A percentile compares a stretch with the other conserved stretches of the same genome.
Conservation (phyloP, 2,888 invertebrate species). For the Hirtodrosophila duncani region DNA sequence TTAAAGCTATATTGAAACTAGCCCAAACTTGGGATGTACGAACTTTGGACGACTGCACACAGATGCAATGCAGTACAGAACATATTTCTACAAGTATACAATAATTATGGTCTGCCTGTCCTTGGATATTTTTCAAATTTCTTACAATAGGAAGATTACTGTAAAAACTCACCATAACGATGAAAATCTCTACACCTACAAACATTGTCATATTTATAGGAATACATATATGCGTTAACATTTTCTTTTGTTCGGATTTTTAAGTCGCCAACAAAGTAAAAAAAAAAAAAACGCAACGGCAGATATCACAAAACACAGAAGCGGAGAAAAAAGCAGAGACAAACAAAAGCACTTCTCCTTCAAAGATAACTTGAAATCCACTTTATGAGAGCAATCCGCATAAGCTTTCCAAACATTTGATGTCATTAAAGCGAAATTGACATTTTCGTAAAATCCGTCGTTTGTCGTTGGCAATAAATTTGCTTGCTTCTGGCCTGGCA, state of each 20-base stretch:
- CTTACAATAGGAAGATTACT: no score
- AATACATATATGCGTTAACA: neutral
- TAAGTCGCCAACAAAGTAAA: conserved; percentile 39
- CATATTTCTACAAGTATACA: no score
- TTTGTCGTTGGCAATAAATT: conserved; percentile 64
- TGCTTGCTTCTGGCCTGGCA: conserved; percentile 23
- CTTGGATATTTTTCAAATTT: no score
- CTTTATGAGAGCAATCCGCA: conserved; percentile 61
- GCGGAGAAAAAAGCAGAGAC: neutral
- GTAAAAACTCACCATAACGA: no score
- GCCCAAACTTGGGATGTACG: no score
- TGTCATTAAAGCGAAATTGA: conserved; percentile 67
- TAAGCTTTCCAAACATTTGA: conserved; percentile 67
- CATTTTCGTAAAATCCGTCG: conserved; percentile 66
- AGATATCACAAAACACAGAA: neutral
- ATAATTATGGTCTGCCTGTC: no score
- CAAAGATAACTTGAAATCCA: conserved; percentile 52
- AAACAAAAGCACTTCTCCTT: conserved; percentile 3
- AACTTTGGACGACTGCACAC: no score
- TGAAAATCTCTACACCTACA: no score
- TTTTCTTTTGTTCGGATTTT: neutral
- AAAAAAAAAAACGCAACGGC: neutral
- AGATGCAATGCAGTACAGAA: no score
- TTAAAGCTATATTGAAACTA: no score
- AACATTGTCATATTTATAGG: no score